Evolutionary conservation across 2,888 invertebrate genomes (phyloP), one percentile per base, ranked within the genome.

Genomic region (Tigriopus californicus): DNA sequence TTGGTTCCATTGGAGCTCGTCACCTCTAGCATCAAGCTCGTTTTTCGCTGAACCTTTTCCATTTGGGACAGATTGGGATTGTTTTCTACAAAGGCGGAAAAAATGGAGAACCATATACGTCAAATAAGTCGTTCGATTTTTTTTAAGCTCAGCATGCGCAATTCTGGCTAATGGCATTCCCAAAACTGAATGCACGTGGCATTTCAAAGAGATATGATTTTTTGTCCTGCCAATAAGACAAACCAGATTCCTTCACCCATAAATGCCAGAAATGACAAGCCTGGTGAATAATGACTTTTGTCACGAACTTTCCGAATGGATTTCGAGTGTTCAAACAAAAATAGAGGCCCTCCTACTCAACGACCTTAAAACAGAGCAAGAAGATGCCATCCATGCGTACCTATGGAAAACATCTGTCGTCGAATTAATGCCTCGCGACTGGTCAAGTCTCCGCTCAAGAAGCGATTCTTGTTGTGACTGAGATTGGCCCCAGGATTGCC

Each of bases 31-130:
- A 77, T 77, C 66, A 81, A 68, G 63, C 75, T 76, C 66, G 80
- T 80, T 68, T 80, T 81, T 62, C 78, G 73, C 67, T 79, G 78
- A 56, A 77, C 75, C 66, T 80, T 78, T 68, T 81, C 81, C 63
- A 76, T 68, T 53, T 75, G 70, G 53, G 75, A 75, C 68, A 81
- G 70, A 18, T 74, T 70, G 25, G 76, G 74, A 70, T 82, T 81
- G 67, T 75, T 77, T 60, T 82, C 81, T 66, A 81, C 78, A 61
- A 79, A 77, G 61, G 22, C 2, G 15, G 8, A 53, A 15, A 68
- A 49, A 18, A 18, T 3, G 33, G 33, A 33, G 4, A 33, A 33
- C n/a, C n/a, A n/a, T n/a, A n/a, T n/a, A n/a, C n/a, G n/a, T n/a
- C n/a, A 33, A 33, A 33, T 33, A 33, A 33, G 33, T 8, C 3